Evolutionary conservation across 1,140 invertebrate species (phyloP).

Genomic region (Drosophila simulans): DNA sequence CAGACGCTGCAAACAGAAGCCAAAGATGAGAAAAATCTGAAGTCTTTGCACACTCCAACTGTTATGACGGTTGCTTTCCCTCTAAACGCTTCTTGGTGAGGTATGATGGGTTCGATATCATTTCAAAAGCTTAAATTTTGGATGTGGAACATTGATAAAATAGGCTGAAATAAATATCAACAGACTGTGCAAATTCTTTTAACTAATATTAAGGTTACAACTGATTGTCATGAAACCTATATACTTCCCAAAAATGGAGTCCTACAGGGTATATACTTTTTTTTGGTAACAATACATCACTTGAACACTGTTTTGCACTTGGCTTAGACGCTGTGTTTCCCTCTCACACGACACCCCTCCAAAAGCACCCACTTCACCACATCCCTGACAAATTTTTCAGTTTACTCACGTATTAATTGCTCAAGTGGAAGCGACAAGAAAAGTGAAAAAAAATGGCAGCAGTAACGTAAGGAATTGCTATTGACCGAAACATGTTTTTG

Average conservation of each 20-base stretch:
- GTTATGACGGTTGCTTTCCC: conserved; percentile 21
- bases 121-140: too few species aligned
- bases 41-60: conserved; percentile 47
- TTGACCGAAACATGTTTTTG: conserved; percentile 77
- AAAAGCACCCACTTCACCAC: conserved; percentile 11
- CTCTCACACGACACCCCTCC: not conserved
- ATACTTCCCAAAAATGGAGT: too few species aligned
- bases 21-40: conserved; percentile 26
- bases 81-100: not conserved
- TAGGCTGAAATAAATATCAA: too few species aligned
- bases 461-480: conserved; percentile 36
- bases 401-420: conserved; percentile 81
- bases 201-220: too few species aligned
- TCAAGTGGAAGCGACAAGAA: conserved; percentile 73
- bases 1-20: conserved; percentile 34
- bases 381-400: conserved; percentile 68
- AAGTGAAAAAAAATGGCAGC: conserved; percentile 45
- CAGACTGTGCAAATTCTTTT: too few species aligned
- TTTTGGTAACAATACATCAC: conserved; percentile 56
- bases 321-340: too few species aligned
- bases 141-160: too few species aligned
- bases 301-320: conserved; percentile 74
- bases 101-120: not conserved
- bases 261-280: conserved; percentile 4
- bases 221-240: too few species aligned